phyloP scores from a whole-genome alignment of 2,797 vertebrate genomes.

The Protonibea diacanthus region DNA sequence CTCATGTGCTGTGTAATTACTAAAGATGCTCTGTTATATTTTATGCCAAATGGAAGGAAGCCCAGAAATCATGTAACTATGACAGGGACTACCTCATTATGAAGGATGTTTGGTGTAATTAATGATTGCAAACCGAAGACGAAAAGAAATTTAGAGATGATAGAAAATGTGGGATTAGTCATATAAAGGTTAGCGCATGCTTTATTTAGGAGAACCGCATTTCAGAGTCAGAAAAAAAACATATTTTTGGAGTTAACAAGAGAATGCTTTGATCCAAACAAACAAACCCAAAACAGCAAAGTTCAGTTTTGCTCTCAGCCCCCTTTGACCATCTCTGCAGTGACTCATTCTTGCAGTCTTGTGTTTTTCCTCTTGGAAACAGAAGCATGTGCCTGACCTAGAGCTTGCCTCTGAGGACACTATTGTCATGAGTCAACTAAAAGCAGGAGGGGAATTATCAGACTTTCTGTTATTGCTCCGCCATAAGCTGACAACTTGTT shows the following conservation, averaged over 20 bases:
- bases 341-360: conserved; percentile 50
- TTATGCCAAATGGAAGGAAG: conserved; percentile 71
- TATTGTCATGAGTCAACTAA: conserved; percentile 50
- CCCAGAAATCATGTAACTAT: conserved; percentile 72
- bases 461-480: conserved; percentile 62
- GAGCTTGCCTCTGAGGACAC: conserved; percentile 43
- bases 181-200: conserved; percentile 9
- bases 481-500: conserved; percentile 69
- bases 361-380: conserved; percentile 36
- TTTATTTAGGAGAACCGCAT: conserved; percentile 6
- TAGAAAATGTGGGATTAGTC: conserved; percentile 39
- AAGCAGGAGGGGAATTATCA: conserved; percentile 42
- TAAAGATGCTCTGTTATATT: conserved; percentile 58
- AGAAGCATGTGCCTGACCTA: conserved; percentile 34
- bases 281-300: conserved; percentile 42
- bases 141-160: conserved; percentile 47
- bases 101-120: conserved; percentile 56
- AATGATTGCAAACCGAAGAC: conserved; percentile 58
- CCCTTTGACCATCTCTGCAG: conserved; percentile 17
- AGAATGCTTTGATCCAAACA: conserved; percentile 31
- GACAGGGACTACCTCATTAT: conserved; percentile 71
- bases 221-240: background rate
- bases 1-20: conserved; percentile 62
- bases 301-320: conserved; percentile 13
- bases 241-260: conserved; percentile 22